Evolutionary conservation across 2,113 vertebrate genomes (phyloP).

Genomic region (Macaca nemestrina): DNA sequence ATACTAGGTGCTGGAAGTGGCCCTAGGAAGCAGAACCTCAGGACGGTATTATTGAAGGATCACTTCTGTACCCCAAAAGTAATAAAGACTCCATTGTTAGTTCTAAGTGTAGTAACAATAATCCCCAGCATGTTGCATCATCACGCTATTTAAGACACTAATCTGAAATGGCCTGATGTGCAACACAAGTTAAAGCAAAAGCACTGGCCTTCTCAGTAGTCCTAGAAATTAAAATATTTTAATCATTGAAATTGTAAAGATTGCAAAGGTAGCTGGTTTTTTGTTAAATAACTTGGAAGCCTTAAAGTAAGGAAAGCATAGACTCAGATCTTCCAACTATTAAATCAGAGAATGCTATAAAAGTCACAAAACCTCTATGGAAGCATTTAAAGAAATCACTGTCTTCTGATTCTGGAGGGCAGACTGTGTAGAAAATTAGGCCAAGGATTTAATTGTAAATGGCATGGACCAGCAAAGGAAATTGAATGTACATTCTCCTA

Average conservation of each 20-base stretch:
- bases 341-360: not conserved
- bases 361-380: not conserved
- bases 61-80: not conserved
- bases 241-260: not conserved
- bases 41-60: not conserved
- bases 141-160: not conserved
- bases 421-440: not conserved
- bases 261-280: constrained; percentile 1
- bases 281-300: not conserved
- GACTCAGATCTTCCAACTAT: not conserved
- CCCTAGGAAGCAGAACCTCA: not conserved
- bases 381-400: not conserved
- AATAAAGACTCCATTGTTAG: not conserved
- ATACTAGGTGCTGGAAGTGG: not conserved
- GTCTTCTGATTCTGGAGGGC: not conserved
- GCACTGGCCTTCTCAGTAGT: not conserved
- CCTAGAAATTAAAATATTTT: not conserved
- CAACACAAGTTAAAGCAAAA: not conserved
- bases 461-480: not conserved
- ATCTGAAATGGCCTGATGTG: not conserved
- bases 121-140: not conserved
- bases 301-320: not conserved
- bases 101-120: not conserved
- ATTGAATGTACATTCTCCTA: not conserved
- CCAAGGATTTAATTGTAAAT: not conserved